Conservation (phyloP, 2,113 vertebrate genomes). For the Eira barbara region DNA sequence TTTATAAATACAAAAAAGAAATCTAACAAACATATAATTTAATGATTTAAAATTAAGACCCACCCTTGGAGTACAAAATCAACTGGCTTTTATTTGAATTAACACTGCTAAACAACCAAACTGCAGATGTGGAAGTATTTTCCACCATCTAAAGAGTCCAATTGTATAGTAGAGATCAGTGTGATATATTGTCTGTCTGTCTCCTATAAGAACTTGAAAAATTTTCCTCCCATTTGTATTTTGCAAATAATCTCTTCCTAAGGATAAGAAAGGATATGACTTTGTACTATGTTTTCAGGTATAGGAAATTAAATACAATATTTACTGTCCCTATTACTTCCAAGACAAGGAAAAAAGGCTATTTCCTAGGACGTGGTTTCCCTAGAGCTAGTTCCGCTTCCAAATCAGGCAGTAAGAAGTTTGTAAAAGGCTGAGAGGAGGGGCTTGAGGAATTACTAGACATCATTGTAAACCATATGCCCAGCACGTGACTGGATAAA, state of each 20-base stretch:
- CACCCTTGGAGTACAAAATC: neutral
- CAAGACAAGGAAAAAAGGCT: neutral
- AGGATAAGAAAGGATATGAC: neutral
- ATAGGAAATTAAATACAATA: slow-evolving; percentile 19
- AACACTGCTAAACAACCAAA: neutral
- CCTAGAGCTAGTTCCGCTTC: neutral
- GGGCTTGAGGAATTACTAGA: neutral
- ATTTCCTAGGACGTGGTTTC: slow-evolving; percentile 2
- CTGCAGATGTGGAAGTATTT: neutral
- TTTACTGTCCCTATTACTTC: neutral
- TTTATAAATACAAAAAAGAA: neutral
- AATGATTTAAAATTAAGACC: slow-evolving; percentile 27
- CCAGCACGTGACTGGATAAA: neutral
- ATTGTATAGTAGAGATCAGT: neutral
- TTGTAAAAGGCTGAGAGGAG: neutral
- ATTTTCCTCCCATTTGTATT: neutral
- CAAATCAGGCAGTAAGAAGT: neutral
- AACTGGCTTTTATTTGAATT: neutral
- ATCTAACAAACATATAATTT: neutral
- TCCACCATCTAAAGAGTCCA: neutral
- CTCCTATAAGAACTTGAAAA: slow-evolving; percentile 23
- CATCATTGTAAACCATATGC: neutral
- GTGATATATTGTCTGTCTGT: neutral
- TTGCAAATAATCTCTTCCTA: neutral
- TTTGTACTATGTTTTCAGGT: neutral